Percentiles rank a stretch among this genome's conserved stretches.
phyloP scores from a whole-genome alignment of 2,888 invertebrate species.

The Furcula furcula region DNA sequence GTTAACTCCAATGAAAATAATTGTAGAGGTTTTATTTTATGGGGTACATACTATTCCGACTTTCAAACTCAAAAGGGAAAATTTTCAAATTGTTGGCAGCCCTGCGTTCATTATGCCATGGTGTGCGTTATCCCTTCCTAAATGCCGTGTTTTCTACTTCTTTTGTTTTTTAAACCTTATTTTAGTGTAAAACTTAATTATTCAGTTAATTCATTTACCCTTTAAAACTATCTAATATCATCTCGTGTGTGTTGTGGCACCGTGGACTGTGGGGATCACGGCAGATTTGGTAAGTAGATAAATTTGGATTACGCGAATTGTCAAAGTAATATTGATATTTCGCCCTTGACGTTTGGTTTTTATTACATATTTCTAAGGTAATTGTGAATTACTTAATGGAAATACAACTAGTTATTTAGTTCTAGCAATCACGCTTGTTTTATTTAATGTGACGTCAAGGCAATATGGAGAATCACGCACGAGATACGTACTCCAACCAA shows the following conservation, averaged over 20 bases:
- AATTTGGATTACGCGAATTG: constrained; percentile 32
- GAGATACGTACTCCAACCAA: background rate
- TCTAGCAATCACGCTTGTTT: constrained; percentile 12
- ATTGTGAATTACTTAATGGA: constrained; percentile 1
- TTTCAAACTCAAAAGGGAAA: no score
- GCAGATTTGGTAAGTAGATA: constrained; percentile 41
- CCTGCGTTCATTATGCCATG: no score
- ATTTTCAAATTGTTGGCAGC: no score
- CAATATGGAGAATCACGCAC: constrained; percentile 31
- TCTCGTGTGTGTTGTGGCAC: constrained; percentile 20
- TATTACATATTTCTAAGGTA: constrained; percentile 9
- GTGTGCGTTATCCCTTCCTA: constrained; percentile 30
- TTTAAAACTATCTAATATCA: constrained; percentile 16
- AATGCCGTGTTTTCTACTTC: constrained; percentile 35
- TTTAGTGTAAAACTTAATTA: constrained; percentile 16
- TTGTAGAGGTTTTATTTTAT: no score
- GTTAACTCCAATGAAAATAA: no score
- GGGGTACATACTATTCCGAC: no score
- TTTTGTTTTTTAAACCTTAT: constrained; percentile 33
- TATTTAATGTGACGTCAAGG: constrained; percentile 33
- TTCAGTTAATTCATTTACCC: constrained; percentile 9
- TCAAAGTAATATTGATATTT: constrained; percentile 38
- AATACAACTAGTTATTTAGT: constrained; percentile 2
- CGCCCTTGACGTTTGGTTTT: constrained; percentile 54
- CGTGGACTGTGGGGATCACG: constrained; percentile 22